Evolutionary conservation across 2,797 vertebrate species (phyloP), one percentile per base, ranked within the genome.

Genomic region (Gadopsis bispinosus): DNA sequence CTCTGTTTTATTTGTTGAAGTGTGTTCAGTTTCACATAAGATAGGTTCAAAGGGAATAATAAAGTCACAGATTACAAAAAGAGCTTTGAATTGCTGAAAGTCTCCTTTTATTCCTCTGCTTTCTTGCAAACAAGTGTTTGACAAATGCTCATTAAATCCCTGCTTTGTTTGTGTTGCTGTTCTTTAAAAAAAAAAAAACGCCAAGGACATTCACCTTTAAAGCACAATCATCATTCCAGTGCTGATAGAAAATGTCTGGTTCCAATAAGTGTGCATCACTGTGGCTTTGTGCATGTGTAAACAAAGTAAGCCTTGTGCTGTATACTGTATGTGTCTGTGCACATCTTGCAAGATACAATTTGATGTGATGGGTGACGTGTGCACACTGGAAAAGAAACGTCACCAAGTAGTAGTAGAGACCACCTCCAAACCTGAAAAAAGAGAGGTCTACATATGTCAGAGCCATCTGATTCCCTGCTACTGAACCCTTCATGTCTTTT

Each of bases 111-210:
- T 73, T 60, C 29, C 22, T 45, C 7, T 61, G 22, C 22, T 71
- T 71, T 74, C 19, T 73, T 68, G 39, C 55, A 69, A 41, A 14
- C 12, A 39, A 64, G 66, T 79, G 53, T 81, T 54, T 72, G 69
- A 81, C 31, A 83, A 60, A 77, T 72, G 33, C 73, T 83, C 39
- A 86, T 86, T 86, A 88, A 85, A 86, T 56, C 13, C 41, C 54
- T 48, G 39, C 22, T 83, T 81, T 83, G 62, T 83, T 85, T 81
- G 77, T 69, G 47, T 48, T 65, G 48, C 53, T 77, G 37, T 68
- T 73, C 17, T 55, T 61, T 31, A 16, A 59, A 26, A 26, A 26
- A 26, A 26, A 26, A 14, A 71, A 68, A 67, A 79, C 10, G 58
- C 54, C 67, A 87, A 75, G 43, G 55, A 81, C 67, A 80, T 22